Evolutionary conservation across 2,113 vertebrate genomes (phyloP).

Genomic region (Albula glossodonta): DNA sequence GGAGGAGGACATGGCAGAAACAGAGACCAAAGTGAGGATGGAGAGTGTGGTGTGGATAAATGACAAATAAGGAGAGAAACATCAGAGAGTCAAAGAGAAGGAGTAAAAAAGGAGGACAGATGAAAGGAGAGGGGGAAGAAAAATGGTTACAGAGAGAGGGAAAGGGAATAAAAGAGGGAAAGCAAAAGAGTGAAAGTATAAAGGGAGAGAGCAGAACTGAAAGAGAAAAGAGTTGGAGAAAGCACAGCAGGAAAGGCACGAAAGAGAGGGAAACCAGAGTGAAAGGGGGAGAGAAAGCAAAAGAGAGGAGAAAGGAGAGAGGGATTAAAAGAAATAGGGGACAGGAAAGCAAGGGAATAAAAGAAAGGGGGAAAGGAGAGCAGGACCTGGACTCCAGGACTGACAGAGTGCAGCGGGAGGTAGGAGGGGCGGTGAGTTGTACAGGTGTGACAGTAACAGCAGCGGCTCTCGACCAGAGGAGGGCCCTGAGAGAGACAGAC

Average conservation of each 20-base stretch:
- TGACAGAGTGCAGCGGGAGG: conserved; percentile 81
- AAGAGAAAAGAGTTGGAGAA: not conserved
- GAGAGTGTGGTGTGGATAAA: not conserved
- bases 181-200: not conserved
- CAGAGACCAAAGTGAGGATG: no score
- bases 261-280: not conserved
- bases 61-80: no score
- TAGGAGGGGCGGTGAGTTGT: conserved; percentile 81
- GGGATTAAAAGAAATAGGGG: not conserved
- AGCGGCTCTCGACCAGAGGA: conserved; percentile 76
- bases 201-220: not conserved
- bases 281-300: not conserved
- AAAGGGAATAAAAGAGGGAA: not conserved
- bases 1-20: no score
- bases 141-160: not conserved
- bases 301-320: not conserved
- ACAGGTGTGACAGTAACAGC: conserved; percentile 86
- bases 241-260: not conserved
- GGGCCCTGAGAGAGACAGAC: conserved; percentile 77
- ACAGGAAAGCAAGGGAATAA: conserved; percentile 9
- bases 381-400: conserved; percentile 81
- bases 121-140: not conserved
- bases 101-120: not conserved
- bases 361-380: conserved; percentile 48
- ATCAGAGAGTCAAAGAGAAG: not conserved